Conservation (phyloP, 2,888 invertebrate genomes). For the Brenthis daphne region DNA sequence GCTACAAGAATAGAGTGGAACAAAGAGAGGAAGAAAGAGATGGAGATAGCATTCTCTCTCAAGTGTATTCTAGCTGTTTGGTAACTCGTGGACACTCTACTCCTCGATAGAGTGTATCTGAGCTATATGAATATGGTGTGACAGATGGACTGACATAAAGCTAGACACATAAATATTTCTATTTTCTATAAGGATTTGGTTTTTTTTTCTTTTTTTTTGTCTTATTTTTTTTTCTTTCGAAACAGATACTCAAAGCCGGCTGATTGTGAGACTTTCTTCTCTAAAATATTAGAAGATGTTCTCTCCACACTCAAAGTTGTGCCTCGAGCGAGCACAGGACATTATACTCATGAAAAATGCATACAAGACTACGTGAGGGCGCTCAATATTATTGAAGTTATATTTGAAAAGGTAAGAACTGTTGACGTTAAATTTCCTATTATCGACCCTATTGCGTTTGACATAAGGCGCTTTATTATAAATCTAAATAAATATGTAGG, state of each 20-base stretch:
- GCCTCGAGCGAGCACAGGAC: slow-evolving; percentile 40
- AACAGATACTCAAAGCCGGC: slow-evolving; percentile 51
- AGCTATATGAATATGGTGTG: no score
- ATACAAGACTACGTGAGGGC: slow-evolving; percentile 47
- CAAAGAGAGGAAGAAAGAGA: background rate
- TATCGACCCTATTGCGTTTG: no score
- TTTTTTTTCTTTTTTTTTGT: no score
- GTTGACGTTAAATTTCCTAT: background rate
- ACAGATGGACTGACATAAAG: no score
- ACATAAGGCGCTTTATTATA: no score
- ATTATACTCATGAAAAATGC: slow-evolving; percentile 43
- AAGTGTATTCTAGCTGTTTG: slow-evolving; percentile 42
- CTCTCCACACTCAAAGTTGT: slow-evolving; percentile 41
- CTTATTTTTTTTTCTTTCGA: background rate
- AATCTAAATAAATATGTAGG: no score
- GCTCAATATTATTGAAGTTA: slow-evolving; percentile 49
- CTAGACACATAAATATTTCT: no score
- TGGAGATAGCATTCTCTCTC: background rate
- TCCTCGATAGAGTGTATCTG: slow-evolving; percentile 31
- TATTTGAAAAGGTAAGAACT: slow-evolving; percentile 57
- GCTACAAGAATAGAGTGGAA: background rate
- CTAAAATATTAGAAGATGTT: slow-evolving; percentile 43
- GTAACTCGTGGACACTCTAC: background rate
- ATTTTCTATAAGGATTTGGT: no score
- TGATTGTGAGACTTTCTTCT: slow-evolving; percentile 56